These are phyloP conservation scores for Patella ulyssiponensis DNA, from an alignment of 2,888 invertebrate genomes.

Conservation along the genomic window DNA sequence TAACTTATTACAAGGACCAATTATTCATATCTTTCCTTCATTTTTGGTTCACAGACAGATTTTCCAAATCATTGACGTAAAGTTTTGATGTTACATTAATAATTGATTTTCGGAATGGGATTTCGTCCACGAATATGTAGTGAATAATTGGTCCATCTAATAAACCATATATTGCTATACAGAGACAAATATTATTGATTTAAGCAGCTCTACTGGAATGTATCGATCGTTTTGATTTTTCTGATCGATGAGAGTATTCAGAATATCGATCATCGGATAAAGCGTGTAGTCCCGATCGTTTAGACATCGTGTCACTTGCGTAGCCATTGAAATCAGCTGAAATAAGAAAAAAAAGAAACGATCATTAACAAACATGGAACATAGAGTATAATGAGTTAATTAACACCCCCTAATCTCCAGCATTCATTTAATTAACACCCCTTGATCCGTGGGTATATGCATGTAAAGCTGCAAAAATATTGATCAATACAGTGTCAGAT, in stretches of 20 bases:
- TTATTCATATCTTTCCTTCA: no score
- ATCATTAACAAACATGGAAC: background rate
- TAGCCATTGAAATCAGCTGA: conserved; percentile 27
- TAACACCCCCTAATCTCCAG: no score
- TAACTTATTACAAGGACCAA: no score
- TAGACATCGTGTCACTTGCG: conserved; percentile 35
- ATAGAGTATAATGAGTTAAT: background rate
- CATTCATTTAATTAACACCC: background rate
- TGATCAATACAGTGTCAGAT: background rate
- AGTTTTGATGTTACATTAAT: no score
- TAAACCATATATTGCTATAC: no score
- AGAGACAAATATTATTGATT: no score
- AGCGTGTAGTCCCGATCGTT: conserved; percentile 26
- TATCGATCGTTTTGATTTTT: conserved; percentile 41
- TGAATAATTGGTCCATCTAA: no score
- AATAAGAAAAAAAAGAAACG: conserved; percentile 7
- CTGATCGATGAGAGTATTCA: conserved; percentile 40
- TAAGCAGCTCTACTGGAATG: conserved; percentile 25
- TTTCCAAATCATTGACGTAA: no score
- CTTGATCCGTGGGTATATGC: background rate
- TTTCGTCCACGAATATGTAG: no score
- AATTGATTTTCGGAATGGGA: no score
- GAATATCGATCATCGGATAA: conserved; percentile 39
- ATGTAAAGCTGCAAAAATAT: background rate
- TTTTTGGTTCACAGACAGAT: no score